These are phyloP conservation scores for Melanerpes aurifrons DNA, from an alignment of 2,113 vertebrate species.

Conservation along the genomic window DNA sequence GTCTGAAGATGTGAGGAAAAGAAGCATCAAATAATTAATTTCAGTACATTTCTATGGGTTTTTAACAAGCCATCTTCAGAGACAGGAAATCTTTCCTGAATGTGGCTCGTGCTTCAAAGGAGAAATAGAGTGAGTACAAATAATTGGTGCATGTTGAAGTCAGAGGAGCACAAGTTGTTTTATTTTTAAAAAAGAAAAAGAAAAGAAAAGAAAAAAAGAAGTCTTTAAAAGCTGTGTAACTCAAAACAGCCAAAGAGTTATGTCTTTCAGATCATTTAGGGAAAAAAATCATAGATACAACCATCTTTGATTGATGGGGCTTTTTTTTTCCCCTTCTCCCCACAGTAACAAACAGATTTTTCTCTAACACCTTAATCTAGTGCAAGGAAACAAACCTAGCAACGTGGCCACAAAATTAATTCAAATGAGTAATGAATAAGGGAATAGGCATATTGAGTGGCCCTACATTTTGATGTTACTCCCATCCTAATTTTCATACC, in stretches of 20 bases:
- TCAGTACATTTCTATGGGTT: neutral
- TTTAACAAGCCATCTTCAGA: constrained; percentile 22
- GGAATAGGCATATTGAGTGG: neutral
- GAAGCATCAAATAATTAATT: constrained; percentile 21
- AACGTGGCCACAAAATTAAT: neutral
- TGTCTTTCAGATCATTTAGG: constrained; percentile 24
- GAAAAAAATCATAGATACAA: constrained; percentile 11
- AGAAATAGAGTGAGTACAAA: constrained; percentile 12
- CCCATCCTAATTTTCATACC: neutral
- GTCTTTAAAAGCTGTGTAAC: constrained; percentile 42
- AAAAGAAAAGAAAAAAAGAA: neutral
- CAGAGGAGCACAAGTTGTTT: neutral
- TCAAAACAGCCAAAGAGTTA: constrained; percentile 27
- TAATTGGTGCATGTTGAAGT: neutral
- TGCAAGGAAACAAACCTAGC: neutral
- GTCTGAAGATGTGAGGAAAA: neutral
- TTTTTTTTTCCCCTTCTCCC: neutral
- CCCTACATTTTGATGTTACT: neutral
- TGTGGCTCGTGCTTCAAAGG: neutral
- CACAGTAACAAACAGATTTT: neutral
- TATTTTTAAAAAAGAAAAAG: neutral
- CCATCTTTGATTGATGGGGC: neutral
- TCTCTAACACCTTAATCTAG: neutral
- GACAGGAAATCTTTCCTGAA: neutral
- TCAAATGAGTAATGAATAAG: neutral